A percentile compares a stretch with the other conserved stretches of the same genome.
Evolutionary conservation across 2,888 invertebrate genomes (phyloP).

Genomic region (Calameuta pallipes): DNA sequence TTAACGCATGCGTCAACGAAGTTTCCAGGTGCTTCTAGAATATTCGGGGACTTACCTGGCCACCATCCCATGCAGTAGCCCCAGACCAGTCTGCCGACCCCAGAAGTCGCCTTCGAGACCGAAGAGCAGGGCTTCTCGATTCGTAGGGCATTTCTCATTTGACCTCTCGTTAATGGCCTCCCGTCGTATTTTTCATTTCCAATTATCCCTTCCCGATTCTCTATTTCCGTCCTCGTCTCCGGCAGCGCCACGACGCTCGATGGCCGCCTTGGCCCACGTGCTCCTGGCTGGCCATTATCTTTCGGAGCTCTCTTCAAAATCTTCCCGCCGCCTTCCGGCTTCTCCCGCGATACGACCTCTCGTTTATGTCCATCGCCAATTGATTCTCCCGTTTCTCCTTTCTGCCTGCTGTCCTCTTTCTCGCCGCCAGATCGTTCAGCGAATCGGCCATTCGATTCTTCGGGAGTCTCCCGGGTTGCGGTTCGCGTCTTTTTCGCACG

Average conservation of each 20-base stretch:
- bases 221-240: not conserved
- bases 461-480: not conserved
- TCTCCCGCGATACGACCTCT: not conserved
- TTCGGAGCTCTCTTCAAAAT: not conserved
- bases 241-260: not conserved
- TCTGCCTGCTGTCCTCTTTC: not conserved
- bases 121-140: not conserved
- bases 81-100: conserved; percentile 56
- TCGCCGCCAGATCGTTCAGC: not conserved
- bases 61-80: conserved; percentile 57
- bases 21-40: not conserved
- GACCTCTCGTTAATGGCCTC: conserved; percentile 1
- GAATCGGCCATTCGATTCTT: not conserved
- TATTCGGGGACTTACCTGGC: conserved; percentile 46
- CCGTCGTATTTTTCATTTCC: not conserved
- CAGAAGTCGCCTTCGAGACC: not conserved
- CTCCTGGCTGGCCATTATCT: not conserved
- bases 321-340: not conserved
- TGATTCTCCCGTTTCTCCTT: not conserved
- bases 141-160: not conserved
- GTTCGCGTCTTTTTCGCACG: not conserved
- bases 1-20: no score
- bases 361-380: not conserved
- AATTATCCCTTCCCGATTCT: not conserved
- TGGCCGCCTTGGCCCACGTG: not conserved